phyloP scores from a whole-genome alignment of 2,888 invertebrate genomes.

The Spilosoma lubricipeda region DNA sequence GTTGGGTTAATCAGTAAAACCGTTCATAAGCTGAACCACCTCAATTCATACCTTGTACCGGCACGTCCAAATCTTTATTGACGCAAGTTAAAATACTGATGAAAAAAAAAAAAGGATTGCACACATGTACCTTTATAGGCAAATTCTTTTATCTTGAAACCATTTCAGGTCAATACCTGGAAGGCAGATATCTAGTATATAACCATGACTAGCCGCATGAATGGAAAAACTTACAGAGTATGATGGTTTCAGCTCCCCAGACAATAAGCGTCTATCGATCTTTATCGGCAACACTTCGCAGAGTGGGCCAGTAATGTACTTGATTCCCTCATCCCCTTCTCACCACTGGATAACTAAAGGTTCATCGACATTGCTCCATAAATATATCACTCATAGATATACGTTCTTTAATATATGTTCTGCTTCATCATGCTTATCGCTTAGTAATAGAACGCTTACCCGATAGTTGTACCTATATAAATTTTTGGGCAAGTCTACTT shows the following conservation, averaged over 20 bases:
- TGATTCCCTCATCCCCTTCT: not conserved
- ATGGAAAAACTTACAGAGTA: not conserved
- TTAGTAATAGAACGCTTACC: not conserved
- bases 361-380: not conserved
- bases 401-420: not conserved
- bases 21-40: too few relatives aligned
- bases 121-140: too few relatives aligned
- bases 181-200: not conserved
- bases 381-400: not conserved
- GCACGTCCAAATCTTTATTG: too few relatives aligned
- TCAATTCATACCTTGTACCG: too few relatives aligned
- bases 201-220: not conserved
- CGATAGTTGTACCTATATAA: not conserved
- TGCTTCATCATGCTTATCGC: not conserved
- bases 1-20: not conserved
- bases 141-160: not conserved
- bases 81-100: too few relatives aligned
- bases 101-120: too few relatives aligned
- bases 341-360: not conserved
- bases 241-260: not conserved
- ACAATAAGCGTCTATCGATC: slow-evolving; percentile 3
- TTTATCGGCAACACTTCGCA: not conserved
- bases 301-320: not conserved
- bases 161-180: not conserved
- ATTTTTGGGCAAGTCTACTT: not conserved